These are phyloP conservation scores for Proteles cristata DNA, from an alignment of 2,113 vertebrate genomes.

Conservation along the genomic window DNA sequence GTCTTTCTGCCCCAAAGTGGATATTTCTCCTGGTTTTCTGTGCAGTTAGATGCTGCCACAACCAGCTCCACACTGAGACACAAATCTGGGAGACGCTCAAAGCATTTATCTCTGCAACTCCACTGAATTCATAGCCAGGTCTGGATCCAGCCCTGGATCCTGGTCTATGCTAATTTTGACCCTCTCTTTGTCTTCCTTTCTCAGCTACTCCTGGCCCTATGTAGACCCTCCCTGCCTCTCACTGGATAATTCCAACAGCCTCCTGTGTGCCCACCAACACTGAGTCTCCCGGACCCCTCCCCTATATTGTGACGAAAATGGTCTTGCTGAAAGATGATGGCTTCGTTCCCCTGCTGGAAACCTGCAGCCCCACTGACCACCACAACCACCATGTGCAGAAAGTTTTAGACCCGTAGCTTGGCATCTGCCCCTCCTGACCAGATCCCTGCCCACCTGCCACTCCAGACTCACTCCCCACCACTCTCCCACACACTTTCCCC, in stretches of 20 bases:
- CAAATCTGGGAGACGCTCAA: background rate
- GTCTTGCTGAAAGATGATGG: background rate
- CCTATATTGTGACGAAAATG: background rate
- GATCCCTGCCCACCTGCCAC: rapidly evolving
- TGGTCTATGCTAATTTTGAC: rapidly evolving
- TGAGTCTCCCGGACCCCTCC: too few relatives aligned
- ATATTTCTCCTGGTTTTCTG: background rate
- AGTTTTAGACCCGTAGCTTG: too few relatives aligned
- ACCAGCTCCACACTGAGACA: background rate
- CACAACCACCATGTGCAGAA: too few relatives aligned
- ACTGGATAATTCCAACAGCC: background rate
- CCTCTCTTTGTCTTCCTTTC: background rate
- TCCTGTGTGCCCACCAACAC: rapidly evolving
- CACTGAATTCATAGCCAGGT: background rate
- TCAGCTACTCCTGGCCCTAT: too few relatives aligned
- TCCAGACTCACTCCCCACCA: rapidly evolving
- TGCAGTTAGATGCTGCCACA: background rate
- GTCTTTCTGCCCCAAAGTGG: background rate
- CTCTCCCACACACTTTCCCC: background rate
- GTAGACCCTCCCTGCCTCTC: background rate
- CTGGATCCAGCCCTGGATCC: background rate
- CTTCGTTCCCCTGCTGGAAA: rapidly evolving
- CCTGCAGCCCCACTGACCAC: background rate
- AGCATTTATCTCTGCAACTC: background rate
- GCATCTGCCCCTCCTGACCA: background rate